phyloP scores from a whole-genome alignment of 2,797 vertebrate species.

The Glyptemys insculpta region DNA sequence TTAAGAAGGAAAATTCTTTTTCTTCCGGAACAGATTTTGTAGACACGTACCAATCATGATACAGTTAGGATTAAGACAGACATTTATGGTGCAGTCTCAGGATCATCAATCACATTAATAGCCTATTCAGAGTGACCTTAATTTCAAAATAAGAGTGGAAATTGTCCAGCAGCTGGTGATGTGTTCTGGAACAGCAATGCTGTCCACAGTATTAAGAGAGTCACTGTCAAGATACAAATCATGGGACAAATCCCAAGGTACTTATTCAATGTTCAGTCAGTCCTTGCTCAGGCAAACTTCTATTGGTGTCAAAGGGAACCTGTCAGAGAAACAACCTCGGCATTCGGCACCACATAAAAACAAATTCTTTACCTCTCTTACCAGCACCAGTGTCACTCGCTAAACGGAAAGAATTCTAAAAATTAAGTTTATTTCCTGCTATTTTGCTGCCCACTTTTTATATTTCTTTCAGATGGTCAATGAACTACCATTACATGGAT shows the following conservation, averaged over 20 bases:
- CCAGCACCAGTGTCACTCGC: background rate
- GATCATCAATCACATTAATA: background rate
- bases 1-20: conserved; percentile 4
- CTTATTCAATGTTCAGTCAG: background rate
- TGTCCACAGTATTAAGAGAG: background rate
- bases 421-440: background rate
- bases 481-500: background rate
- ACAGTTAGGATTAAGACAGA: background rate
- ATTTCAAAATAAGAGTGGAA: background rate
- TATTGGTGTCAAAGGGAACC: background rate
- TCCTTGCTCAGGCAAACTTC: background rate
- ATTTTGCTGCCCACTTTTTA: conserved; percentile 3
- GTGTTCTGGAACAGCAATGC: background rate
- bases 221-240: conserved; percentile 5
- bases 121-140: background rate
- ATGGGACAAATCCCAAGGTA: background rate
- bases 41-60: background rate
- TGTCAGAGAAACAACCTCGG: background rate
- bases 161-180: background rate
- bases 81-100: background rate
- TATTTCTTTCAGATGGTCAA: background rate
- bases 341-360: background rate
- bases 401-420: background rate
- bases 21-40: background rate
- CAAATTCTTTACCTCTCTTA: background rate